Percentiles rank a stretch among this genome's conserved stretches.
Evolutionary conservation across 2,797 vertebrate genomes (phyloP).

Genomic region (Syngnathus rostellatus): DNA sequence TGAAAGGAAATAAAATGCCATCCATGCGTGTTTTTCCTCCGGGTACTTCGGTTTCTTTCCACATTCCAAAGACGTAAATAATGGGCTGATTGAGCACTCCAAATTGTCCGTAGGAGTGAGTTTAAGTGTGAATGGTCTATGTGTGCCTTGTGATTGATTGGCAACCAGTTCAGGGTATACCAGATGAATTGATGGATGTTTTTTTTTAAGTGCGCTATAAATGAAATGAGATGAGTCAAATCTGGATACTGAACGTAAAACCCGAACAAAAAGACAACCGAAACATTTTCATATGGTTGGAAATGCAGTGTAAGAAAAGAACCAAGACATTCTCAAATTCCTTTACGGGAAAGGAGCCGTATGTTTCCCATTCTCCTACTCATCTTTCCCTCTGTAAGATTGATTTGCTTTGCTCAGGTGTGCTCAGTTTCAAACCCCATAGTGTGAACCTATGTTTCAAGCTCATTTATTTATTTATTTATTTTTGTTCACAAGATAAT

Average conservation of each 20-base stretch:
- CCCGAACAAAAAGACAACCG: not conserved
- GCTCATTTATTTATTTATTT: not conserved
- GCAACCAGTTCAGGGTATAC: too few relatives aligned
- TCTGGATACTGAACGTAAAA: not conserved
- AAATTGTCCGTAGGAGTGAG: too few relatives aligned
- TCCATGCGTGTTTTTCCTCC: too few relatives aligned
- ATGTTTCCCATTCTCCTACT: too few relatives aligned
- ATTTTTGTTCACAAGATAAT: slow-evolving; percentile 1
- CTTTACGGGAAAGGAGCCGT: not conserved
- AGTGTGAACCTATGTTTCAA: not conserved
- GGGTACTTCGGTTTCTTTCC: too few relatives aligned
- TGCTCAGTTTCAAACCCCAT: not conserved
- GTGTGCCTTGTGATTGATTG: too few relatives aligned
- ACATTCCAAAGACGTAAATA: too few relatives aligned
- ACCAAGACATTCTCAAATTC: not conserved
- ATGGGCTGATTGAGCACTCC: too few relatives aligned
- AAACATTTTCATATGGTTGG: not conserved
- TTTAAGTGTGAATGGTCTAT: too few relatives aligned
- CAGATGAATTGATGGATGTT: too few relatives aligned
- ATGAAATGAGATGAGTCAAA: not conserved
- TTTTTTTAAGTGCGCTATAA: too few relatives aligned
- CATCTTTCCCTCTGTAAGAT: not conserved
- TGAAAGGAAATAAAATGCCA: not conserved
- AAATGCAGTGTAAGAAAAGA: not conserved
- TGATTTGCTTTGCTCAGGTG: slow-evolving; percentile 1